phyloP scores from a whole-genome alignment of 30 jellyfish, hydroid and myxozoan species.

The Morbakka virulenta region DNA sequence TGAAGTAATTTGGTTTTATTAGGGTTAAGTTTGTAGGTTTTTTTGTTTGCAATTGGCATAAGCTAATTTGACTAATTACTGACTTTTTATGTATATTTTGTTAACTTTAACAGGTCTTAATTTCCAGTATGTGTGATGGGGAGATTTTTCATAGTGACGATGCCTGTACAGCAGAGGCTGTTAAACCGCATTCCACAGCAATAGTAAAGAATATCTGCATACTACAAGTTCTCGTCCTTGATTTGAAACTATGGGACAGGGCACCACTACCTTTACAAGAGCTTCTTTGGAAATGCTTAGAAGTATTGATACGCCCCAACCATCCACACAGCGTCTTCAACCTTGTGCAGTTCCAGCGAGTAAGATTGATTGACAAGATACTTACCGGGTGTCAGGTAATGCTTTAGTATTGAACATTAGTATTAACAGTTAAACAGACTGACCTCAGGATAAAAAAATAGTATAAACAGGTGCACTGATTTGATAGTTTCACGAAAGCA shows the following conservation, averaged over 20 bases:
- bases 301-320: slow-evolving; percentile 65
- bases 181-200: slow-evolving; percentile 62
- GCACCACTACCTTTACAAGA: slow-evolving; percentile 78
- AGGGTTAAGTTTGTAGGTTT: too few species aligned
- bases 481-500: too few species aligned
- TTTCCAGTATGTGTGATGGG: slow-evolving; percentile 81
- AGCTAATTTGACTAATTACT: too few species aligned
- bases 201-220: slow-evolving; percentile 87
- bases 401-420: too few species aligned
- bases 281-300: slow-evolving; percentile 59
- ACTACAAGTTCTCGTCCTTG: slow-evolving; percentile 61
- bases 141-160: slow-evolving; percentile 56
- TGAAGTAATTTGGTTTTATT: too few species aligned
- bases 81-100: too few species aligned
- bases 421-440: too few species aligned
- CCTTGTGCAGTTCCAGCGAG: slow-evolving; percentile 86
- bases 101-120: slow-evolving; percentile 66
- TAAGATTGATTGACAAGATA: slow-evolving; percentile 77
- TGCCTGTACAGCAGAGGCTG: slow-evolving; percentile 35
- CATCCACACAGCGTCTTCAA: slow-evolving; percentile 74
- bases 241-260: slow-evolving; percentile 75
- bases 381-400: slow-evolving; percentile 87
- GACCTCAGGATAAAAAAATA: too few species aligned
- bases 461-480: too few species aligned
- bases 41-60: too few species aligned